Conservation (phyloP, 2,113 vertebrate species). For the Mirounga angustirostris region DNA sequence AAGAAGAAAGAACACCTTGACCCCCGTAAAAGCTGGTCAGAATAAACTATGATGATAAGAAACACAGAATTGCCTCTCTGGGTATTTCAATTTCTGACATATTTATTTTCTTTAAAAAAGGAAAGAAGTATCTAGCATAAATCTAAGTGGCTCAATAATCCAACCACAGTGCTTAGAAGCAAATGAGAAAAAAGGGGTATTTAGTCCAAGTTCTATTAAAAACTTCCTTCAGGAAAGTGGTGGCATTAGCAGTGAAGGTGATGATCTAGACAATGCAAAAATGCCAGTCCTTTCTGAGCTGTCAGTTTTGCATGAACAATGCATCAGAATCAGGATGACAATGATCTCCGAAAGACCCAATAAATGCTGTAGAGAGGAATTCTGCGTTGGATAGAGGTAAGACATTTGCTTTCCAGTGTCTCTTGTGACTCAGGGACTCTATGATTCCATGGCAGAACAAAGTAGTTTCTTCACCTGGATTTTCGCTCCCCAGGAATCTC, state of each 20-base stretch:
- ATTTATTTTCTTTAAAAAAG: neutral
- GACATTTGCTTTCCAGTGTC: neutral
- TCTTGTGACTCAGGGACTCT: neutral
- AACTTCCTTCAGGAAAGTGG: neutral
- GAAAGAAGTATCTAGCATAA: neutral
- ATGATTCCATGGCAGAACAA: neutral
- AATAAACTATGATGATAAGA: neutral
- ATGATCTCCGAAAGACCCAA: neutral
- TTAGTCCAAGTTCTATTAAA: neutral
- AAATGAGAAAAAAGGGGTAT: neutral
- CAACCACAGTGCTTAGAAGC: neutral
- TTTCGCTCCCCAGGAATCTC: neutral
- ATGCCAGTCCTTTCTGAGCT: too few species aligned
- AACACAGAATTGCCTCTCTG: neutral
- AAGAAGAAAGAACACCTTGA: neutral
- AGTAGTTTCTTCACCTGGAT: neutral
- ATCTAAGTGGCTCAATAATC: neutral
- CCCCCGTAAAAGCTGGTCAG: neutral
- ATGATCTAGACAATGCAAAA: neutral
- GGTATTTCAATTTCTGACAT: slow-evolving; percentile 2
- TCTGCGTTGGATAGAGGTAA: neutral
- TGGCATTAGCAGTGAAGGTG: neutral
- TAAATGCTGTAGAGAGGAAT: neutral
- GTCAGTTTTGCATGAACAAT: neutral
- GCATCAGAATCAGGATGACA: neutral